Base-by-base conservation (phyloP, 2,113 vertebrate species). In the Gymnocephalus cernua region DNA sequence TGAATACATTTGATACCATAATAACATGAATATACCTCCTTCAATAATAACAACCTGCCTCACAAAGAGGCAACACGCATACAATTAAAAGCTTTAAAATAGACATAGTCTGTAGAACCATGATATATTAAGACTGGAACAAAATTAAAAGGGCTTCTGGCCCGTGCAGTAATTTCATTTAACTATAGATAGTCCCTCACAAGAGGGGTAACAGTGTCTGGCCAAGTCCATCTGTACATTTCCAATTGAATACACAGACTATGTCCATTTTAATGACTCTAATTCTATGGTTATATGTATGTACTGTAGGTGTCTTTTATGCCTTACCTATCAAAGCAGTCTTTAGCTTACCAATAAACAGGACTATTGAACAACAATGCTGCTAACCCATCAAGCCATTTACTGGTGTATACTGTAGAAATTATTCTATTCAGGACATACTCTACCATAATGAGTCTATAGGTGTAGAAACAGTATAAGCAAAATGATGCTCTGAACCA, bases 1-100 rank as follows among this genome's bases (percentile, higher is more conserved):
- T 91, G 89, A 92, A 94, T 93, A 94, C 91, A 94, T 91, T 93
- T 86, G 89, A 92, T 94, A 95, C 84, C 91, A 92, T 94, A 94
- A 93, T 94, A 92, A 94, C 91, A 93, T 90, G 83, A 86, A 93
- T 91, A 93, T 90, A 92, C 87, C 90, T 91, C 84, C 86, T 79
- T 85, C 89, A 81, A 87, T 90, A 87, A 91, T 83, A 91, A 89
- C 90, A 90, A 89, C 88, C 86, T 86, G 84, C 80, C 89, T 88
- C 72, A 70, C 61, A 82, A 70, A 72, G 86, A 91, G 86, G 92
- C 79, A 53, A 88, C 64, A 74, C 50, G 73, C 85, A 90, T 90
- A 76, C 82, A 93, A 94, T 94, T 85, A 89, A 91, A 91, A 91
- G 85, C 84, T 89, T 89, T 89, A 92, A 93, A 93, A 89, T 87